Percentiles rank a stretch among this genome's conserved stretches.
Conservation (phyloP, 2,113 vertebrate species). For the Mus spicilegus region DNA sequence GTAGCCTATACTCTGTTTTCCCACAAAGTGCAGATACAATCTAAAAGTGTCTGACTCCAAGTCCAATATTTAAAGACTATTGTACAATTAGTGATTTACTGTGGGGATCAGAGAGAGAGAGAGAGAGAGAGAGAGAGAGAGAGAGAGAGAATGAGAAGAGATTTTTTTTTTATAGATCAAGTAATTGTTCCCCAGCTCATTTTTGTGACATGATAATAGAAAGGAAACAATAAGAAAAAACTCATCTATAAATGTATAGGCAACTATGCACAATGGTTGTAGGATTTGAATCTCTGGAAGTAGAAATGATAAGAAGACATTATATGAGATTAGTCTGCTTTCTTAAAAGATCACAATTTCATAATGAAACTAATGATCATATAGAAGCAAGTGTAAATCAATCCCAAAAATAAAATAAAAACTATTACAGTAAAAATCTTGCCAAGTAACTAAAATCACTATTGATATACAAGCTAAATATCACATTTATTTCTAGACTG, state of each 20-base stretch:
- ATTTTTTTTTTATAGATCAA: neutral
- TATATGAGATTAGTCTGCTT: neutral
- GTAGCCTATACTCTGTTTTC: neutral
- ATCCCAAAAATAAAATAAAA: neutral
- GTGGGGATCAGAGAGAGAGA: neutral
- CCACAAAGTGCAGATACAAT: neutral
- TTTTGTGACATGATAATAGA: neutral
- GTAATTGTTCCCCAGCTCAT: neutral
- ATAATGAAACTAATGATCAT: neutral
- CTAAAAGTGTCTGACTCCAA: neutral
- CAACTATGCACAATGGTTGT: neutral
- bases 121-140: too few relatives aligned
- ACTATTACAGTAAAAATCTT: neutral
- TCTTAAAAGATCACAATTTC: neutral
- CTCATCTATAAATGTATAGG: neutral
- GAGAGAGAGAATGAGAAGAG: neutral
- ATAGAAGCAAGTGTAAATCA: neutral
- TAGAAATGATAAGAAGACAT: neutral
- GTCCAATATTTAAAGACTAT: neutral
- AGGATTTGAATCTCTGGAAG: neutral
- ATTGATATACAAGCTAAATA: constrained; percentile 65
- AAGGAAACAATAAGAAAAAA: neutral
- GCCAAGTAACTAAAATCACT: constrained; percentile 19
- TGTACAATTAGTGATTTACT: neutral
- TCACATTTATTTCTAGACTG: neutral